A percentile compares a stretch with the other conserved stretches of the same genome.
Evolutionary conservation across 2,113 vertebrate genomes (phyloP).

Genomic region (Catagonus wagneri): DNA sequence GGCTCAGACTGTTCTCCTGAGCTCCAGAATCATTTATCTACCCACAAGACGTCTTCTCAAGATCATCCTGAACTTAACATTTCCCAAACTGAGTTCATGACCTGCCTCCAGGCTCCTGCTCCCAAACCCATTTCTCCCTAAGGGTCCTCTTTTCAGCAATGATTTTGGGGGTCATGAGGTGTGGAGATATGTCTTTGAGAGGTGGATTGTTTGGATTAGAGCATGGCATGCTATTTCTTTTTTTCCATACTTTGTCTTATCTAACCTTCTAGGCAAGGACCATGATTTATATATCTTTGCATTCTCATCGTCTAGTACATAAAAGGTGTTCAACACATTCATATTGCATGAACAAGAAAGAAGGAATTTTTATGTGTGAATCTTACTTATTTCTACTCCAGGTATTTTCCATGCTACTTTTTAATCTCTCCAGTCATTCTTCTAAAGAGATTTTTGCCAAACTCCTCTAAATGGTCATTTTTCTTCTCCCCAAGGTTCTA

Average conservation of each 20-base stretch:
- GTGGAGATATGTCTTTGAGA: background rate
- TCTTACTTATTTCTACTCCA: background rate
- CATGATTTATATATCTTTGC: background rate
- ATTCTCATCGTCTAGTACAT: background rate
- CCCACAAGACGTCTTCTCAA: background rate
- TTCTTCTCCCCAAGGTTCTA: conserved; percentile 25
- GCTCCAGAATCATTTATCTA: background rate
- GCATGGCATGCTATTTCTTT: background rate
- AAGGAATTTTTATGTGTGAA: background rate
- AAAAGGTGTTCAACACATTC: background rate
- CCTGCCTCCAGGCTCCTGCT: background rate
- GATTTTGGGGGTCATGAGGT: background rate
- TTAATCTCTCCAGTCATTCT: background rate
- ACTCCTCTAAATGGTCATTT: conserved; percentile 16
- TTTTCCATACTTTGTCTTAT: background rate
- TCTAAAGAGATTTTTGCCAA: background rate
- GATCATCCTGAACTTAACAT: background rate
- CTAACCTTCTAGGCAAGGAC: background rate
- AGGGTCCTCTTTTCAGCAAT: background rate
- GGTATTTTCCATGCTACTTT: background rate
- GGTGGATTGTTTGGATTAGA: background rate
- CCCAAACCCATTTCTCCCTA: background rate
- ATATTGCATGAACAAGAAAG: background rate
- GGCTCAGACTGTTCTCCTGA: background rate
- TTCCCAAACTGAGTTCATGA: background rate